Base-by-base conservation (phyloP, 2,113 vertebrate genomes). In the Phodopus roborovskii region DNA sequence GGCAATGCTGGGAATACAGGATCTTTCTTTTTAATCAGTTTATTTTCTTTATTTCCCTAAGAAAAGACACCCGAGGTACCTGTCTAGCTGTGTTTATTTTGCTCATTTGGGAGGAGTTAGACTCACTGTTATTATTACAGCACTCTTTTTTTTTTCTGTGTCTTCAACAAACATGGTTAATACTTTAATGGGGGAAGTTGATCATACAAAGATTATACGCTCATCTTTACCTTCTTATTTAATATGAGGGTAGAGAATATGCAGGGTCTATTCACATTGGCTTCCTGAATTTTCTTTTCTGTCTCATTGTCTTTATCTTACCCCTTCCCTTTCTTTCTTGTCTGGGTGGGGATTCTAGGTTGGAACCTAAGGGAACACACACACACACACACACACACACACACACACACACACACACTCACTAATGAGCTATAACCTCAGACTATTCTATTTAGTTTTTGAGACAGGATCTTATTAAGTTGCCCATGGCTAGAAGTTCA, bases 41-140 rank as follows among this genome's bases (percentile, higher is more conserved):
- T 75, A 87, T 56, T 36, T 83, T 88, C 26, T 70, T 94, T 88
- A 73, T 91, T 96, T 95, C 20, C 45, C 30, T 36, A 78, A 92
- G 81, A 86, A 97, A 96, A 74, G 42, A 13, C 30, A 74, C 62
- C 78, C 2, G 45, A 81, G 48, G 3, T 36, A 39, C 66, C 64
- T 36, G 19, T 77, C 50, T 74, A 26, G 42, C 48, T 75, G 56
- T 75, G 58, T 79, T 2, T 71, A 45, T 95, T 95, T 97, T 73
- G 74, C 56, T 36, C 30, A n/a, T 33, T 39, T 88, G 86, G 42
- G 90, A 90, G 48, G 33, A 77, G n/a, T 90, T 88, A 60, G 22
- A 24, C 79, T 70, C 39, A 68, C 66, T 19, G 96, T 94, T 96
- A 60, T 83, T 71, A 45, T 70, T 73, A 50, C 30, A 83, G 17